These are phyloP conservation scores for Daphoenositta chrysoptera DNA, from an alignment of 2,113 vertebrate genomes.

Conservation along the genomic window DNA sequence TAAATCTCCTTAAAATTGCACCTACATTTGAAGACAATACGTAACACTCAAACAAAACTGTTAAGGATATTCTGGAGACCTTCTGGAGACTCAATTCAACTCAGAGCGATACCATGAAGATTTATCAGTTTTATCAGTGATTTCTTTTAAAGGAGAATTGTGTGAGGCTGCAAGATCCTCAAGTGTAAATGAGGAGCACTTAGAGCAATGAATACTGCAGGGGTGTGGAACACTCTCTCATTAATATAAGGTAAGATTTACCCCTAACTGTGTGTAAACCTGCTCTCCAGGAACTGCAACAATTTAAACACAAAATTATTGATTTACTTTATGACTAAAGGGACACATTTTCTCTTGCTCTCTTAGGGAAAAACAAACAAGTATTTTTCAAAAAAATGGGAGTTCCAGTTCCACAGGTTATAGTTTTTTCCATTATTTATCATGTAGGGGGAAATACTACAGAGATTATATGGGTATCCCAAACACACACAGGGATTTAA, in stretches of 20 bases:
- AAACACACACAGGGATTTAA: not conserved
- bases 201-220: not conserved
- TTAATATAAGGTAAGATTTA: not conserved
- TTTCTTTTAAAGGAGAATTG: not conserved
- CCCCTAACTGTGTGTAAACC: not conserved
- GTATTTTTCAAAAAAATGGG: not conserved
- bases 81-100: not conserved
- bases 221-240: not conserved
- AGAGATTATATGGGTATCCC: not conserved
- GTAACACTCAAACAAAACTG: not conserved
- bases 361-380: not conserved
- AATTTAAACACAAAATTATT: not conserved
- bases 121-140: not conserved
- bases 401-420: not conserved
- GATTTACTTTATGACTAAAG: not conserved
- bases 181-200: not conserved
- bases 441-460: not conserved
- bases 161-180: not conserved
- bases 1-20: not conserved
- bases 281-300: not conserved
- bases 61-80: not conserved
- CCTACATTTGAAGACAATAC: not conserved
- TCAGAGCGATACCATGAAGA: not conserved
- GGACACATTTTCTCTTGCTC: not conserved
- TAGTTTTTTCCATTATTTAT: not conserved